phyloP scores from a whole-genome alignment of 2,113 vertebrate genomes.

The Lagopus muta region DNA sequence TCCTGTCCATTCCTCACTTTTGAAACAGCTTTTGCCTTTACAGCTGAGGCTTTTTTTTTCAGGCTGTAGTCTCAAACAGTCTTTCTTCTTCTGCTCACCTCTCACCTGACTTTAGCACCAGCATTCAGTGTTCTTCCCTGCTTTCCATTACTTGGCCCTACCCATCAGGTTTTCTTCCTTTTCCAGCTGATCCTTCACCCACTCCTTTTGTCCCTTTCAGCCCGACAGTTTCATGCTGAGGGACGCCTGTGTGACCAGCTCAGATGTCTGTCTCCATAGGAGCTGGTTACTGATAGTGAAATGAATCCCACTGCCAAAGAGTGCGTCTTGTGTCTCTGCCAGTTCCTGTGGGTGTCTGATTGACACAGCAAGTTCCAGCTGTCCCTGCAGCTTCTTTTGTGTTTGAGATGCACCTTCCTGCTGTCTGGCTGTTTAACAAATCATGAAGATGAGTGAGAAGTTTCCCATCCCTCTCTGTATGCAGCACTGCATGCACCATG shows the following conservation, averaged over 20 bases:
- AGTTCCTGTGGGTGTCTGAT: neutral
- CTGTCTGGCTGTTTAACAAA: neutral
- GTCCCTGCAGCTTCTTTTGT: neutral
- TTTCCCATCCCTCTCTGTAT: neutral
- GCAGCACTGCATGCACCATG: accelerated
- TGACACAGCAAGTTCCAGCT: neutral
- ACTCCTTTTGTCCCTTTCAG: neutral
- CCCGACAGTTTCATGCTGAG: neutral
- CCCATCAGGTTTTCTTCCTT: neutral
- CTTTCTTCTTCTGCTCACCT: neutral
- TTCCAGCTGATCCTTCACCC: neutral
- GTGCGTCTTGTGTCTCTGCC: neutral
- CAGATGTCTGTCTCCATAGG: neutral
- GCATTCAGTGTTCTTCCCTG: neutral
- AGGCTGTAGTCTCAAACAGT: neutral
- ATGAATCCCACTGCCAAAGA: neutral
- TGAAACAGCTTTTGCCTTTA: neutral
- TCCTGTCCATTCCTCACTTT: neutral
- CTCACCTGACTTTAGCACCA: neutral
- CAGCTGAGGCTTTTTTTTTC: neutral
- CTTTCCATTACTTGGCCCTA: neutral
- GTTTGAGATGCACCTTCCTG: neutral
- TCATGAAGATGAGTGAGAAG: neutral
- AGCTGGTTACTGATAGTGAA: neutral
- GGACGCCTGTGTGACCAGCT: neutral